Conservation (phyloP, 1,140 invertebrate species). For the Caerostris extrusa region DNA sequence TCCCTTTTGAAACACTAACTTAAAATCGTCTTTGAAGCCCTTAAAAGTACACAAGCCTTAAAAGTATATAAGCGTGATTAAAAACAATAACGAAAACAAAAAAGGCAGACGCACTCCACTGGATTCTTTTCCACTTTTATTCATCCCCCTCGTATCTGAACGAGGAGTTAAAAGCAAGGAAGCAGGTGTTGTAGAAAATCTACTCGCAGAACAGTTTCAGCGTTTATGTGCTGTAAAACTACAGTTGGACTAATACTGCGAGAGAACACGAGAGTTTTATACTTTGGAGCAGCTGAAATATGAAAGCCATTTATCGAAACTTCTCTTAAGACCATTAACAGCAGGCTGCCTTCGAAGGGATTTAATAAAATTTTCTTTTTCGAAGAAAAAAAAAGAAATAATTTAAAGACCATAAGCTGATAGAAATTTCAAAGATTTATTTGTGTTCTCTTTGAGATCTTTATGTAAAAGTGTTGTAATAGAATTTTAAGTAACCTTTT, state of each 20-base stretch:
- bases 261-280: conserved; percentile 19
- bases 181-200: not conserved
- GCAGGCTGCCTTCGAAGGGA: conserved; percentile 6
- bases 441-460: not conserved
- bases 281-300: not conserved
- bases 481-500: too few species aligned
- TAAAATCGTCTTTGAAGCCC: too few species aligned
- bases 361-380: not conserved
- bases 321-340: conserved; percentile 6
- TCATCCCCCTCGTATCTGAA: not conserved
- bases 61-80: too few species aligned
- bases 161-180: not conserved
- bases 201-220: not conserved
- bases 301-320: conserved; percentile 22
- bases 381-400: not conserved
- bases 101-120: too few species aligned
- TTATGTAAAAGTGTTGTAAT: not conserved
- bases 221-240: conserved; percentile 18
- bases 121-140: not conserved
- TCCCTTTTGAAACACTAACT: too few species aligned
- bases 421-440: not conserved
- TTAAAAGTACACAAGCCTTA: too few species aligned
- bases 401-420: not conserved
- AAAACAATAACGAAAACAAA: too few species aligned
- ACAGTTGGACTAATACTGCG: not conserved